Evolutionary conservation across 2,888 invertebrate genomes (phyloP), one percentile per base, ranked within the genome.

Genomic region (Prostheceraeus crozeri): DNA sequence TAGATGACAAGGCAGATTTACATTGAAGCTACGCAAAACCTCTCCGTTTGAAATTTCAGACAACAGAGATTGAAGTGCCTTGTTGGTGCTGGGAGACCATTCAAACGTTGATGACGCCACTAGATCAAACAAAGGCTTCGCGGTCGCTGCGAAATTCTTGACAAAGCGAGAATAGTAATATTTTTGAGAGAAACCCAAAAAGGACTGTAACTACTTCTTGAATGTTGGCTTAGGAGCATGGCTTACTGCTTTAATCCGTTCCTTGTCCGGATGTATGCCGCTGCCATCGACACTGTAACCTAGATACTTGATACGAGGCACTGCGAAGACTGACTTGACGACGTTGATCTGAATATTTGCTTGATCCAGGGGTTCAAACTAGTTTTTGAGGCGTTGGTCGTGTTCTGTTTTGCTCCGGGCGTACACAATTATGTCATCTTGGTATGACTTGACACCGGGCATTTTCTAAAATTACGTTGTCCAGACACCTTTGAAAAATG

Each of bases 161-260:
- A 33, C n/a, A 40, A 40, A 14, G 14, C 14, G 14, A 40, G 19
- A 16, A 14, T 40, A 40, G 40, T 40, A 10, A n/a, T n/a, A n/a
- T n/a, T n/a, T n/a, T 40, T 40, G 40, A 6, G 21, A 40, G 14
- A 14, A 40, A 40, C 40, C 40, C 14, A 40, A 23, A 40, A 40
- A 14, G 21, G 40, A 40, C 19, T 16, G 8, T 40, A 40, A 40
- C 21, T 10, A 14, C 6, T 14, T 40, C 6, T 19, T 16, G 21
- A 16, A 16, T 8, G 40, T 40, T 40, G 40, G 40, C 14, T 40
- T 40, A n/a, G 40, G 40, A 6, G 40, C 40, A 10, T 40, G 19
- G 19, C 14, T 19, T 16, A n/a, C 14, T 10, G 40, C 6, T 40
- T 40, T 14, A 40, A 40, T 19, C 21, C 40, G 40, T 40, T 40